Base-by-base conservation (phyloP, 2,113 vertebrate genomes). In the Zosterops hypoxanthus region DNA sequence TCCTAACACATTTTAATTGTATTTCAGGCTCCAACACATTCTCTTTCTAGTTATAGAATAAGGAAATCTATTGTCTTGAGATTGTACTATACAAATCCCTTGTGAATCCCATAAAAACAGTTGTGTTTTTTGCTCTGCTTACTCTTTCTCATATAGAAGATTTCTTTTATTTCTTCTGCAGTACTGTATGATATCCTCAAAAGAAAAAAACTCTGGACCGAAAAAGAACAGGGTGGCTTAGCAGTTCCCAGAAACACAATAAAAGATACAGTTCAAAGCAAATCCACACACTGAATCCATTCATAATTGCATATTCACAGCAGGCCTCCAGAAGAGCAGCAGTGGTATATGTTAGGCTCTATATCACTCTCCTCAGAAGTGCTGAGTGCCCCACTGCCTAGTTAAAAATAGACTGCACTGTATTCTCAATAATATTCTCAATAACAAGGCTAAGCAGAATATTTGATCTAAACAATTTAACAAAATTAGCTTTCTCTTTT, bases 401-500 rank as follows among this genome's bases (percentile, higher is more conserved):
- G 42, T n/a, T 95, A 92, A 89, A 94, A 95, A 68, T 71, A 83
- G 47, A 24, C 64, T 41, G 25, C 17, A 5, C 42, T 55, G 14
- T 66, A 56, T 36, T 41, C 66, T 69, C 55, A 60, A 29, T 61
- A 82, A 63, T 66, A 56, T 36, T 41, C 66, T 69, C 55, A 60
- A 29, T 61, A 82, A 63, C 56, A 78, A 68, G 53, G 41, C 72
- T 80, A 56, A 76, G 63, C 36, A 85, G 85, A 87, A 85, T 77
- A 90, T 78, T 87, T 70, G 36, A 90, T 61, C 59, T 73, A 69
- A 90, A 76, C 78, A 85, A 69, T 82, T 80, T 59, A 65, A 82
- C 31, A 80, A 91, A 94, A 91, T 87, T 77, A 88, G 29, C 56
- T 90, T 87, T 61, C 26, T 84, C 33, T 92, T 84, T 86, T 61